phyloP scores from a whole-genome alignment of 2,113 vertebrate species.

The Mesoclemmys tuberculata region DNA sequence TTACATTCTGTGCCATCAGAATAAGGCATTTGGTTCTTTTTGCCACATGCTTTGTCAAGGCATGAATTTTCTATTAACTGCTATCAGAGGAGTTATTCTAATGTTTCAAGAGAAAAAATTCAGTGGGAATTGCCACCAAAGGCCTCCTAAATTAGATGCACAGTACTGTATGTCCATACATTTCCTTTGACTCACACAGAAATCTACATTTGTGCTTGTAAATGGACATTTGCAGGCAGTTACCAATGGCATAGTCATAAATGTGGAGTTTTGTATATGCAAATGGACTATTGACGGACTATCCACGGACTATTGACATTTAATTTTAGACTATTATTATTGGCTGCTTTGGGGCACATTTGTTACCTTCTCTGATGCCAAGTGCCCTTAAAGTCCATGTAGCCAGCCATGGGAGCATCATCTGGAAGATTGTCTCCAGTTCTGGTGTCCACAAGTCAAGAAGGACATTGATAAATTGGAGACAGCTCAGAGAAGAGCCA shows the following conservation, averaged over 20 bases:
- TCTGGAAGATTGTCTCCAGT: background rate
- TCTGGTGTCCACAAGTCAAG: background rate
- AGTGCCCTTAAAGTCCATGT: rapidly evolving
- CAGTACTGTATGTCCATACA: background rate
- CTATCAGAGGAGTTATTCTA: background rate
- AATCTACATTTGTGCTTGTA: background rate
- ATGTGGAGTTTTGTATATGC: background rate
- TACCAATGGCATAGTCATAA: background rate
- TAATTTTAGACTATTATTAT: background rate
- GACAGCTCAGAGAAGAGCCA: background rate
- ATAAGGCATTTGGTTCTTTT: background rate
- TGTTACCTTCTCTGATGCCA: background rate
- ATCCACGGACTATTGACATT: background rate
- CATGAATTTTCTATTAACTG: background rate
- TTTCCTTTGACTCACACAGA: background rate
- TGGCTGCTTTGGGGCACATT: background rate
- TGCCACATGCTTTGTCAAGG: background rate
- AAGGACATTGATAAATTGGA: background rate
- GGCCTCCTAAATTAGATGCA: background rate
- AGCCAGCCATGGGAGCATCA: background rate
- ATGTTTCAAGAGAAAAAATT: background rate
- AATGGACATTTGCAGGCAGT: background rate
- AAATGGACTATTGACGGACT: no score
- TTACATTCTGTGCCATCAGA: background rate
- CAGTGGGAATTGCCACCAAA: background rate